Base-by-base conservation (phyloP, 2,113 vertebrate genomes). In the Pomatorhinus ruficollis region DNA sequence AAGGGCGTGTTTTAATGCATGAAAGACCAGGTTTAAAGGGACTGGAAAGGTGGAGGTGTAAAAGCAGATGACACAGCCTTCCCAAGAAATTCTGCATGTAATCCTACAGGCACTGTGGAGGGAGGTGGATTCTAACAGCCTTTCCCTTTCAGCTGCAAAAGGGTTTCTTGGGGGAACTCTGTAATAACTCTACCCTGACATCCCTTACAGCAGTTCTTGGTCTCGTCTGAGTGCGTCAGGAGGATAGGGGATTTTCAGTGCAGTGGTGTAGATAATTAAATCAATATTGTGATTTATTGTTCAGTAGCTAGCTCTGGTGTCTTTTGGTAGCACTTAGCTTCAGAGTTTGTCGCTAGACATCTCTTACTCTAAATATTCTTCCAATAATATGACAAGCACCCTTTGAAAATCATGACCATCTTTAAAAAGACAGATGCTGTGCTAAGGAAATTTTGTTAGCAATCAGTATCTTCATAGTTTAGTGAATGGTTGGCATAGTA, bases 21-120 rank as follows among this genome's bases (percentile, higher is more conserved):
- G 79, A 39, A 81, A 90, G 59, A 92, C n/a, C n/a, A 89, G 56
- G 75, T 86, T 96, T 53, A 72, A 53, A 59, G 52, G 17, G n/a
- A 31, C 64, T 60, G 81, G 68, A 90, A 70, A 59, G 75, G 42
- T 96, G 60, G 33, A 64, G 22, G 28, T 77, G 56, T 80, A 83
- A 80, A 94, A 88, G 85, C 52, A 87, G 22, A 69, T 89, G 88
- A 74, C 50, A 74, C n/a, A 89, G 57, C 27, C 49, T 95, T 75
- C 93, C 89, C 83, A 85, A 70, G 33, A 82, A 90, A 72, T 68
- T 79, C 83, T 89, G 69, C 33, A n/a, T 70, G 28, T 87, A 70
- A 71, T 90, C 63, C 68, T 87, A 30, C 86, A 94, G 81, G 60
- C 30, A 15, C 40, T 65, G 18, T 39, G 90, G 77, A 90, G 75